phyloP scores from a whole-genome alignment of 2,888 invertebrate genomes.

The Yponomeuta evonymella region DNA sequence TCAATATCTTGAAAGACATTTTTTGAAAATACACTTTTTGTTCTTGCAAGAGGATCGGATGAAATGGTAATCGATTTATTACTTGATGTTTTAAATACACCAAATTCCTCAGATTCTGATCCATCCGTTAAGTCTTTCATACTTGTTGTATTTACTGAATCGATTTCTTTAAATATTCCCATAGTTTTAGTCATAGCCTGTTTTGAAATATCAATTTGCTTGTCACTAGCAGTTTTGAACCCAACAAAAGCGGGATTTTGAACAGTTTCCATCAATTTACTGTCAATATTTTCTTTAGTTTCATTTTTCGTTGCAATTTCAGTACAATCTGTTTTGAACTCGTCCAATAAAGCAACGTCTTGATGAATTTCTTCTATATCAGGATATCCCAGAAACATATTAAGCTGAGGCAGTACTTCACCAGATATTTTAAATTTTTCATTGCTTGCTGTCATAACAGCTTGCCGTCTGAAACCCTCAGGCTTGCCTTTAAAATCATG shows the following conservation, averaged over 20 bases:
- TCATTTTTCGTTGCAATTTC: too few species aligned
- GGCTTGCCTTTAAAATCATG: not conserved
- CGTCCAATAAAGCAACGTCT: not conserved
- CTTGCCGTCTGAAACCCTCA: too few species aligned
- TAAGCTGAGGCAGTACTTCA: conserved; percentile 30
- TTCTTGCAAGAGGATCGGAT: not conserved
- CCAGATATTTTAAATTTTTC: conserved; percentile 43
- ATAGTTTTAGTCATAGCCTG: conserved; percentile 20
- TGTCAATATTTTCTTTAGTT: not conserved
- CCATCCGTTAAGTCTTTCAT: not conserved
- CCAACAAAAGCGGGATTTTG: not conserved
- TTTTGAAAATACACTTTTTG: conserved; percentile 26
- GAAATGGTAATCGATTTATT: not conserved
- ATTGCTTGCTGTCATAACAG: conserved; percentile 39
- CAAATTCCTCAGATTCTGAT: not conserved
- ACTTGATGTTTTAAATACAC: not conserved
- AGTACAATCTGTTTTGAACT: not conserved
- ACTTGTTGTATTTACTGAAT: not conserved
- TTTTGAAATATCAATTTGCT: conserved; percentile 20
- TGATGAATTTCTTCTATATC: conserved; percentile 22
- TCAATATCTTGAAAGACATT: conserved; percentile 40
- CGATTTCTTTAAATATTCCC: conserved; percentile 19
- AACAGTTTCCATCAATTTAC: not conserved
- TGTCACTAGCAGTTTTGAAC: conserved; percentile 21
- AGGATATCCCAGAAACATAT: conserved; percentile 35